phyloP scores from a whole-genome alignment of 2,797 vertebrate species.

The Ceryle rudis region DNA sequence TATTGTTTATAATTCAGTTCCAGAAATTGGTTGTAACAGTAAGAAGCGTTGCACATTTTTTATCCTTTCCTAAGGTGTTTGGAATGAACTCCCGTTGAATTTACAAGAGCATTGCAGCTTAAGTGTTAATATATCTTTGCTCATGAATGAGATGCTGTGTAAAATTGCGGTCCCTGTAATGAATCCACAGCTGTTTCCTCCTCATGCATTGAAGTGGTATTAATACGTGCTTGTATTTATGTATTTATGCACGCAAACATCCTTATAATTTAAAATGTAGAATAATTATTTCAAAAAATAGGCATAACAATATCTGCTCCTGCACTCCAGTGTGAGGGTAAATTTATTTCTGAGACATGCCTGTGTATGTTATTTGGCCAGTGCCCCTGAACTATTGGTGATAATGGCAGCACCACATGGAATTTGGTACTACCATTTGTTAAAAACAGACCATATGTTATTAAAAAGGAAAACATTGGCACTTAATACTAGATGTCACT shows the following conservation, averaged over 20 bases:
- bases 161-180: background rate
- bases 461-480: background rate
- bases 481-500: background rate
- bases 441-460: background rate
- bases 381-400: background rate
- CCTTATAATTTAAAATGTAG: background rate
- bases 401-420: background rate
- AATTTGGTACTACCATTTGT: background rate
- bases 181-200: background rate
- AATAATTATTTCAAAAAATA: background rate
- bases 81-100: background rate
- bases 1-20: background rate
- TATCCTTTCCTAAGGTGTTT: background rate
- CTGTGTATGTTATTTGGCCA: accelerated
- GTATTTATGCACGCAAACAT: background rate
- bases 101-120: background rate
- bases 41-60: background rate
- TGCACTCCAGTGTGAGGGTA: accelerated
- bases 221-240: background rate
- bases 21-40: background rate
- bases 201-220: background rate
- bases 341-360: background rate
- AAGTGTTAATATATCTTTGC: background rate
- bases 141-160: background rate
- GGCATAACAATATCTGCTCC: background rate